A percentile compares a stretch with the other conserved stretches of the same genome.
Evolutionary conservation across 2,113 vertebrate genomes (phyloP).

Genomic region (Globicephala melas): DNA sequence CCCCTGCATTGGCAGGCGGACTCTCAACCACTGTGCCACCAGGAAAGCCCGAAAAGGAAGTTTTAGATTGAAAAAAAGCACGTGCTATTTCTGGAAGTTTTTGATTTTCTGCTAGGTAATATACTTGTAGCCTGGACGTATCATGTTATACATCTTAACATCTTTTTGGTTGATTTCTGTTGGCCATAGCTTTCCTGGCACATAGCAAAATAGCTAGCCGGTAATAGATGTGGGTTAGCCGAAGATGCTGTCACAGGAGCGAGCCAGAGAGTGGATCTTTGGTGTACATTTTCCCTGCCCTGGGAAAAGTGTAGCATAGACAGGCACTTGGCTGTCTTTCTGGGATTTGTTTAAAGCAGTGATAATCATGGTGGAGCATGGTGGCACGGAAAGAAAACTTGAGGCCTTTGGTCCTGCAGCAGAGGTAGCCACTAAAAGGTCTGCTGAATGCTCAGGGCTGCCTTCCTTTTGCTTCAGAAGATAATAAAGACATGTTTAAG

Average conservation of each 20-base stretch:
- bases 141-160: neutral
- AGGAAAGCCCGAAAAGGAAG: neutral
- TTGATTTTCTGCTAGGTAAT: neutral
- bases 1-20: too few relatives aligned
- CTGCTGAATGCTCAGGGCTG: neutral
- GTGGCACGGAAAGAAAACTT: neutral
- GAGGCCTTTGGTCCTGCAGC: neutral
- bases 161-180: neutral
- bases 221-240: neutral
- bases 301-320: neutral
- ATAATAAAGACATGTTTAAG: neutral
- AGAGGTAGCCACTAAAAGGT: neutral
- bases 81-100: neutral
- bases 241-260: neutral
- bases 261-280: neutral
- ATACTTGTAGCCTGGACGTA: neutral
- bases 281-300: neutral
- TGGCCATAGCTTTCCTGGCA: neutral
- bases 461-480: neutral
- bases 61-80: conserved; percentile 25
- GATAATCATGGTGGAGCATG: neutral
- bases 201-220: neutral
- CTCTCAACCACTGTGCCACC: too few relatives aligned
- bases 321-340: neutral
- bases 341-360: neutral